Evolutionary conservation across 2,113 vertebrate species (phyloP).

Genomic region (Lepus timidus): DNA sequence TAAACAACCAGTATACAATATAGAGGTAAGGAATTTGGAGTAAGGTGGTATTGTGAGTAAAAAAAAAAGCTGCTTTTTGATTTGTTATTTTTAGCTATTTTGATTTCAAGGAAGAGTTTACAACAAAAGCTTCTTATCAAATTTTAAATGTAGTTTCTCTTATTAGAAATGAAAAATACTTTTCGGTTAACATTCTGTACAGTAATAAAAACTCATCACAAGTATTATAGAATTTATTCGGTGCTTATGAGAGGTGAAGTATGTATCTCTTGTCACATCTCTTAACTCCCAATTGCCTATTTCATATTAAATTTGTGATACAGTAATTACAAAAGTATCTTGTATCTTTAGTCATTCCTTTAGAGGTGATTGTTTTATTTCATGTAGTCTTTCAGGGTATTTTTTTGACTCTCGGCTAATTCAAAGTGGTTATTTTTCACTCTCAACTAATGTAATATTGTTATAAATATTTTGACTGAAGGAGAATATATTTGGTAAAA

Average conservation of each 20-base stretch:
- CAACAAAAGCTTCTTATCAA: not conserved
- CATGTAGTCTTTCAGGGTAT: constrained; percentile 22
- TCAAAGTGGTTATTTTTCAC: not conserved
- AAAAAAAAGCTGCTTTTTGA: not conserved
- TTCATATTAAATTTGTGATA: constrained; percentile 27
- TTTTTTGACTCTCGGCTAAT: constrained; percentile 53
- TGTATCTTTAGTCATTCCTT: constrained; percentile 23
- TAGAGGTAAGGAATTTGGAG: constrained; percentile 83
- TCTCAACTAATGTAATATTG: not conserved
- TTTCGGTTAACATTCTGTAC: not conserved
- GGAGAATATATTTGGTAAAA: not conserved
- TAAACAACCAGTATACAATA: constrained; percentile 68
- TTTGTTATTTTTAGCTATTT: constrained; percentile 46
- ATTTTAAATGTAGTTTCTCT: constrained; percentile 31
- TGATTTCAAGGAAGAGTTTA: constrained; percentile 32
- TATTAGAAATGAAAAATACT: constrained; percentile 23
- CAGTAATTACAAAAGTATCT: not conserved
- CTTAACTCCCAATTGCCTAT: not conserved
- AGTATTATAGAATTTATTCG: constrained; percentile 20
- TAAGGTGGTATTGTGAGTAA: accelerated
- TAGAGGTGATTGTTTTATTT: constrained; percentile 2
- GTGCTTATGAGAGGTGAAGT: not conserved
- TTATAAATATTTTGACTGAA: constrained; percentile 42
- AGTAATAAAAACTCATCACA: not conserved
- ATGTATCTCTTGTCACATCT: not conserved